A percentile compares a stretch with the other conserved stretches of the same genome.
Evolutionary conservation across 2,888 invertebrate genomes (phyloP).

Genomic region (Yponomeuta plumbellus): DNA sequence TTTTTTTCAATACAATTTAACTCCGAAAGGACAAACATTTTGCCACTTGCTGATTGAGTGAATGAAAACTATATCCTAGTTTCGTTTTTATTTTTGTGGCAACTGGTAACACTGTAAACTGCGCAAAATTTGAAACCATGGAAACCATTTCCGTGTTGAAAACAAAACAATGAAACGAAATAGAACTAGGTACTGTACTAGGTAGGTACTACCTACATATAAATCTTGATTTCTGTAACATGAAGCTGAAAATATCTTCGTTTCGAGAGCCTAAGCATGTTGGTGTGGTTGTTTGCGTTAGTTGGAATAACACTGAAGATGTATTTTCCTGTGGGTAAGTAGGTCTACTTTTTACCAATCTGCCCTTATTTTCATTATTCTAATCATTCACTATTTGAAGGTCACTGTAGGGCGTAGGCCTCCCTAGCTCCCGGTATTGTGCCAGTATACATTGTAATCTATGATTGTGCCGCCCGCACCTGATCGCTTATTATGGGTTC

Average conservation of each 20-base stretch:
- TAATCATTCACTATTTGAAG: no score
- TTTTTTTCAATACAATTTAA: no score
- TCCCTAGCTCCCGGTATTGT: no score
- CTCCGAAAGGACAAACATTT: no score
- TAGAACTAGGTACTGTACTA: no score
- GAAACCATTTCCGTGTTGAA: neutral
- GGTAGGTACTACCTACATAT: no score
- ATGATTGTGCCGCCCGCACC: no score
- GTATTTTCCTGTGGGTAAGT: conserved; percentile 91
- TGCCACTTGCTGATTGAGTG: neutral
- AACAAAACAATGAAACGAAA: neutral
- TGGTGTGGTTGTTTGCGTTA: conserved; percentile 91
- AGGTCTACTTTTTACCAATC: no score
- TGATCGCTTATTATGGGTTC: no score
- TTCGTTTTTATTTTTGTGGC: neutral
- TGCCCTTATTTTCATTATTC: neutral
- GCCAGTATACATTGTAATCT: no score
- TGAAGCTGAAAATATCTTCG: conserved; percentile 89
- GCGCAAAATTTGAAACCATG: conserved; percentile 7
- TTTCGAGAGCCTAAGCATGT: conserved; percentile 85
- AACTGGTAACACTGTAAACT: neutral
- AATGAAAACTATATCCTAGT: neutral
- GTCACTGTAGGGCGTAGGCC: no score
- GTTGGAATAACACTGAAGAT: conserved; percentile 96
- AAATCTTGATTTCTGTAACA: neutral